Conservation (phyloP, 2,888 invertebrate species). For the Xanthorhoe designata region DNA sequence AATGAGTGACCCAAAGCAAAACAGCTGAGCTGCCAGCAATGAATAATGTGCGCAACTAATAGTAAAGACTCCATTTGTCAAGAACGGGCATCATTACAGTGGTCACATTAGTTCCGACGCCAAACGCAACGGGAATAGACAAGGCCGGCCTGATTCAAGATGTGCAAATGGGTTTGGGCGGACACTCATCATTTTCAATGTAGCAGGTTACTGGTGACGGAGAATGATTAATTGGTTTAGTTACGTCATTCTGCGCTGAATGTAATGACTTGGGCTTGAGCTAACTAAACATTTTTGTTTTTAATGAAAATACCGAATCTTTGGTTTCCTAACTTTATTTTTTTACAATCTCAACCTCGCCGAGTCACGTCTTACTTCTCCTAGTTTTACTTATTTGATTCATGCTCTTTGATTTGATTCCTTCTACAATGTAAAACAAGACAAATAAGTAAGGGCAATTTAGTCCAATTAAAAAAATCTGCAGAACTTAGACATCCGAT, state of each 20-base stretch:
- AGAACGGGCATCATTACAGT: slow-evolving; percentile 54
- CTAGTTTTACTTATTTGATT: no score
- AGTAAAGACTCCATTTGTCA: slow-evolving; percentile 47
- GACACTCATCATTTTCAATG: slow-evolving; percentile 45
- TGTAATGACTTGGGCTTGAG: neutral
- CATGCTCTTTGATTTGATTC: no score
- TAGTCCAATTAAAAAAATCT: no score
- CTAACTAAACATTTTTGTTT: no score
- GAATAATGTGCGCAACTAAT: slow-evolving; percentile 37
- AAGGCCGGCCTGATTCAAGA: slow-evolving; percentile 49
- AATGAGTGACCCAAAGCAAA: slow-evolving; percentile 8
- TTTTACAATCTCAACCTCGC: no score
- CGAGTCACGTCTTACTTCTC: no score
- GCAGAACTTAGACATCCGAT: no score
- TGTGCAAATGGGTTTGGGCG: slow-evolving; percentile 37
- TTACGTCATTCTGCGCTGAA: neutral
- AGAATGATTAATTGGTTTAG: slow-evolving; percentile 3
- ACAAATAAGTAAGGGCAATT: no score
- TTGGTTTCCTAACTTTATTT: no score
- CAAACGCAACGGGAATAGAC: slow-evolving; percentile 58
- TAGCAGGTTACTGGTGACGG: slow-evolving; percentile 32
- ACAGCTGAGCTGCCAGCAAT: slow-evolving; percentile 21
- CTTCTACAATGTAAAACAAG: no score
- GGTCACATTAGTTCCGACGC: slow-evolving; percentile 40
- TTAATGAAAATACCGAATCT: no score